Evolutionary conservation across 2,888 invertebrate species (phyloP), one percentile per base, ranked within the genome.

Genomic region (Phytoseiulus persimilis): DNA sequence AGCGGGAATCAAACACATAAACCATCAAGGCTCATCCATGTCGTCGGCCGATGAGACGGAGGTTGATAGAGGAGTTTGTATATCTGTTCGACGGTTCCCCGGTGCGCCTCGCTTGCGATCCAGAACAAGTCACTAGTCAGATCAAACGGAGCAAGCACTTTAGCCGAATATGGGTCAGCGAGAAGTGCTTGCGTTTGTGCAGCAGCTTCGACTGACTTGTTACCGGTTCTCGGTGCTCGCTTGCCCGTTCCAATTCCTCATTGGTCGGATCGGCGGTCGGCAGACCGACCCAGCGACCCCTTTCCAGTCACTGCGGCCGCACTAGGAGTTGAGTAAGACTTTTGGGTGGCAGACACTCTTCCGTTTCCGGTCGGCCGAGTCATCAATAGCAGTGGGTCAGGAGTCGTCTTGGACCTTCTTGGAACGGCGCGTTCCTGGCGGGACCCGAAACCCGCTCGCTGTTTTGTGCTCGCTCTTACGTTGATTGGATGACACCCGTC

Each of bases 361-460:
- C 65, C 65, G 65, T 65, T 65, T 65, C 65, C 65, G 65, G 65
- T 65, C 65, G 65, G 65, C 65, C 65, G 65, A 65, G 65, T 65
- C 65, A 65, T 65, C 65, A 65, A 65, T 65, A 65, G 65, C 65
- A 65, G 65, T 65, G 65, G 65, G 65, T 65, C 65, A 65, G 65
- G 65, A 65, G 65, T 65, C 28, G 14, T 65, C 65, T 14, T 65
- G 9, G 65, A 28, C 39, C 39, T 39, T 39, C 65, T 65, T 65
- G 65, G 23, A 23, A 2, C 18, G 65, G 65, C 65, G 65, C 65
- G 23, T 28, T 65, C 65, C 65, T 65, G 65, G 28, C 65, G 65
- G 65, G 65, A 65, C 65, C 28, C 9, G 65, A 6, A 65, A 65
- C 5, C 39, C 39, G 39, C 39, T 39, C 39, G 39, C 65, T 65